Evolutionary conservation across 2,113 vertebrate species (phyloP).

Genomic region (Bothrops jararaca): DNA sequence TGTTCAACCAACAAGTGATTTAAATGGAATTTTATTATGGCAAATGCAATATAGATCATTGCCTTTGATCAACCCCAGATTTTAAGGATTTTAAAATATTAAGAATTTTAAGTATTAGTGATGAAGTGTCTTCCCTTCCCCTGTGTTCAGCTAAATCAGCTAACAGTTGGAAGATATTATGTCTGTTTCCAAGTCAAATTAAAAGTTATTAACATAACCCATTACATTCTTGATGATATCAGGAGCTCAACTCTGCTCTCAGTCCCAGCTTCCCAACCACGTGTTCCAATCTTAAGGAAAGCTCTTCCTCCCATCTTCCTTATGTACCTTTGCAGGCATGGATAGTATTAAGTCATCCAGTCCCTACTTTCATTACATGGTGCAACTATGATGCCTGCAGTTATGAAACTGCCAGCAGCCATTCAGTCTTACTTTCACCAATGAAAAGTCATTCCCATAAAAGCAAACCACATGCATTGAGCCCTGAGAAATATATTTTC

Average conservation of each 20-base stretch:
- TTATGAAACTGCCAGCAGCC: not conserved
- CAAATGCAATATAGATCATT: not conserved
- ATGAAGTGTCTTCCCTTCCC: not conserved
- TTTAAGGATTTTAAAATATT: not conserved
- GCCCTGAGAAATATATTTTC: not conserved
- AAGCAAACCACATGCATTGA: not conserved
- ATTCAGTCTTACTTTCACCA: not conserved
- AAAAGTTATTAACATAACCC: not conserved
- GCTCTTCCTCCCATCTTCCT: not conserved
- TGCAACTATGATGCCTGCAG: not conserved
- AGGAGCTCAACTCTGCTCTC: not conserved
- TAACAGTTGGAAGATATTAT: not conserved
- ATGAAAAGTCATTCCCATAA: not conserved
- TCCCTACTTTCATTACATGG: not conserved
- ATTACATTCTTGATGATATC: not conserved
- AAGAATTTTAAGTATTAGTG: not conserved
- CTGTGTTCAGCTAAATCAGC: not conserved
- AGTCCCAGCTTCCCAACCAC: not conserved
- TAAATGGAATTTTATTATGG: not conserved
- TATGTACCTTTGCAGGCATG: not conserved
- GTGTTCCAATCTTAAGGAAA: not conserved
- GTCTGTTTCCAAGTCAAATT: not conserved
- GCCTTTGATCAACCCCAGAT: not conserved
- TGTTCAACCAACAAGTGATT: not conserved
- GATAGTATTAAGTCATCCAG: not conserved